phyloP scores from a whole-genome alignment of 2,888 invertebrate species.

The Stomorhina lunata region DNA sequence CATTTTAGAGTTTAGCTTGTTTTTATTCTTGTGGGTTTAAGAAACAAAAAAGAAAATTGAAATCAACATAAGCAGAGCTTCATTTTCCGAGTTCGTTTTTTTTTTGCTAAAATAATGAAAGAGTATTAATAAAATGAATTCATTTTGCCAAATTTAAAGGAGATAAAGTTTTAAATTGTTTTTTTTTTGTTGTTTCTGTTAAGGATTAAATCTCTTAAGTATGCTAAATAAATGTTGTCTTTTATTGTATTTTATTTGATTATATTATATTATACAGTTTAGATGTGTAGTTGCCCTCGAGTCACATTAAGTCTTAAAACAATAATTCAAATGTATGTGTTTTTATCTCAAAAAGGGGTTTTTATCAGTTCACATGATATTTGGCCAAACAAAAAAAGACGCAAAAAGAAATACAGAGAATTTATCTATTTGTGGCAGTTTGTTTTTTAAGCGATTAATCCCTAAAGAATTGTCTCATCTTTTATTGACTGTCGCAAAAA shows the following conservation, averaged over 20 bases:
- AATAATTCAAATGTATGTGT: constrained; percentile 42
- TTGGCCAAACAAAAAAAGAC: background rate
- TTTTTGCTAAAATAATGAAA: background rate
- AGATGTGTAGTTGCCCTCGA: constrained; percentile 11
- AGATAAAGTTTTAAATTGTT: background rate
- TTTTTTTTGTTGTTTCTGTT: background rate
- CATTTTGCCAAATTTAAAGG: background rate
- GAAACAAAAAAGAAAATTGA: background rate
- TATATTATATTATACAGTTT: background rate
- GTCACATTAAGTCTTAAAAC: constrained; percentile 22
- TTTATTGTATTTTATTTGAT: background rate
- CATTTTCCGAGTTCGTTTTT: background rate
- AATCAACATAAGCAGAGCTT: background rate
- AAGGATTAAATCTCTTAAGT: constrained; percentile 3
- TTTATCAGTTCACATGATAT: constrained; percentile 24
- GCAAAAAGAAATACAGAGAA: background rate
- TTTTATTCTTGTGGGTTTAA: background rate
- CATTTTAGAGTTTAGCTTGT: background rate
- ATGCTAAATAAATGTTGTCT: background rate
- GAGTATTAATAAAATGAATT: background rate
- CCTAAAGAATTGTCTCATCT: constrained; percentile 46
- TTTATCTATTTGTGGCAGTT: constrained; percentile 41
- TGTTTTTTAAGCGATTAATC: constrained; percentile 52
- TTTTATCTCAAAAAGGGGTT: constrained; percentile 23
- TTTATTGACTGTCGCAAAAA: constrained; percentile 36